These are phyloP conservation scores for Eueremaeus valkanovi DNA, from an alignment of 2,888 invertebrate species.

Conservation along the genomic window DNA sequence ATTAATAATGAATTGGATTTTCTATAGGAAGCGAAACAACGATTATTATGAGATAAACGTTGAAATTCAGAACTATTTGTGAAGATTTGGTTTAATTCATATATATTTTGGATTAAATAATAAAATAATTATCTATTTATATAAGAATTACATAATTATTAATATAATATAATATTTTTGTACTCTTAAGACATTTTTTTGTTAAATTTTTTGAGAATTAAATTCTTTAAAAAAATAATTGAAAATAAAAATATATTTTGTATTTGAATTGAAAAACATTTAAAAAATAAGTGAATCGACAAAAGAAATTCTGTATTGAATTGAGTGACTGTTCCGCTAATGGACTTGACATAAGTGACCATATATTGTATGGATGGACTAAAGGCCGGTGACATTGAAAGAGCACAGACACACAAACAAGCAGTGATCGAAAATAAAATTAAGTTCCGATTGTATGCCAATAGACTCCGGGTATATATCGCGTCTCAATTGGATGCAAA, in stretches of 20 bases:
- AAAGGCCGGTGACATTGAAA: not conserved
- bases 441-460: not conserved
- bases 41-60: not conserved
- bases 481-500: constrained; percentile 24
- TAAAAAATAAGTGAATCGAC: no score
- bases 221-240: no score
- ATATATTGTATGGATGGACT: not conserved
- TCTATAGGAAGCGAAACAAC: not conserved
- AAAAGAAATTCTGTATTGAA: not conserved
- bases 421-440: not conserved
- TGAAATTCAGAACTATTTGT: no score
- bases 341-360: not conserved
- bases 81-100: no score
- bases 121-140: no score
- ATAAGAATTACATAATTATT: no score
- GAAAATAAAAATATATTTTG: no score
- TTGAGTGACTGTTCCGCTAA: not conserved
- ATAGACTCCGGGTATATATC: not conserved
- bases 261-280: no score
- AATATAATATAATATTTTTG: no score
- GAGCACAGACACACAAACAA: no score
- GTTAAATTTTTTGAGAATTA: not conserved
- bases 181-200: no score
- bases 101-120: no score
- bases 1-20: not conserved